Base-by-base conservation (phyloP, 2,888 invertebrate genomes). In the Diloba caeruleocephala region DNA sequence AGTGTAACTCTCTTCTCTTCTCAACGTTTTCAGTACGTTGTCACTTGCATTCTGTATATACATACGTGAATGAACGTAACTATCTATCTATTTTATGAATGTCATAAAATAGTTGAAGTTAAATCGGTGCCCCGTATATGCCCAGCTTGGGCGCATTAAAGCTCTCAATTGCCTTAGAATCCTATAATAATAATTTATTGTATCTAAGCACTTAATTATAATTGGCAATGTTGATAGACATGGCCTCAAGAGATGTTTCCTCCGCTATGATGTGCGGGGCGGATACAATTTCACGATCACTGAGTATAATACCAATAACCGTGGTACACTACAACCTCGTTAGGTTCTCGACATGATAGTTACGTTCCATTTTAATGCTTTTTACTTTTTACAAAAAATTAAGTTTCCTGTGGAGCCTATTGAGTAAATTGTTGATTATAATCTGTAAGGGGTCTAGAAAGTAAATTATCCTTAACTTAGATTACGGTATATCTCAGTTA, bases 311-410 rank as follows among this genome's bases (percentile, higher is more conserved):
- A 74, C 74, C 74, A 77, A 81, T 79, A 82, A 78, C 78, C 76
- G 73, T 64, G 61, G 71, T 65, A 72, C 73, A 74, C 75, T 82
- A 84, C 83, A 74, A 82, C 74, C 81, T 88, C 81, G 88, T 88
- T 88, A 88, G 82, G 78, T 86, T 82, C 71, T 79, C 86, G 69
- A 80, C 85, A 85, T 82, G 79, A 85, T 88, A 81, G 85, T 87
- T 86, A 87, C 72, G 78, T 79, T 78, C 83, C 81, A 84, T 85
- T 87, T 87, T 81, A 84, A 85, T 79, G 82, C 75, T 81, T 82
- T 81, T 83, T 81, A 76, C 76, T 76, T 78, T 82, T 80, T 84
- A 78, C 67, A 74, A 65, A 74, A 79, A 75, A 81, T 80, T 74
- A 78, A 78, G 74, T 80, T 78, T 74, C 78, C 73, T 76, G 71